Evolutionary conservation across 2,888 invertebrate genomes (phyloP), one percentile per base, ranked within the genome.

Genomic region (Drosophila meridiana): DNA sequence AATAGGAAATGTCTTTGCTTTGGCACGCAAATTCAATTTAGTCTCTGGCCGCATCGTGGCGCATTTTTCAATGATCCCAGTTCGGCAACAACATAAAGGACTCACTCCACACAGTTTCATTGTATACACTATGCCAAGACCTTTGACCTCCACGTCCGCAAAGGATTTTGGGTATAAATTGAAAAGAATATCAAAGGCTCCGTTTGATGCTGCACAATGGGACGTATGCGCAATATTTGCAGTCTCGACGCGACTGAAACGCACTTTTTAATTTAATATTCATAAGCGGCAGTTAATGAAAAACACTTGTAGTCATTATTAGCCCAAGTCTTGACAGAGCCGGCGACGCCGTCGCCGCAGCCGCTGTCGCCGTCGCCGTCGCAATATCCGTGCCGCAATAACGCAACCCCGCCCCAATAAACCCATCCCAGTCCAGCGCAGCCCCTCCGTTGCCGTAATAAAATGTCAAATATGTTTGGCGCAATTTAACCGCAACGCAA

Each of bases 391-490:
- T 56, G 52, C 58, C 45, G 62, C 64, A 64, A 64, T 74, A 52
- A 64, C 20, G 38, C 9, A 42, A 14, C 2, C 20, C 8, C 7
- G 4, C 26, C 36, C 42, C 14, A 14, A 40, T 5, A 14, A 20
- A 3, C 28, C 28, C 14, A 14, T 42, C 34, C 9, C 67, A 57
- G 62, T 61, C 62, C 38, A 13, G 14, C 38, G 13, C 40, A 40
- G 14, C 40, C 40, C 40, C 40, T 6, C 47, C 47, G 65, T 64
- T 79, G 76, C 73, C 73, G 69, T 87, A 88, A 87, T 89, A 89
- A 87, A 87, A 87, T 87, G 87, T 89, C 89, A 89, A 87, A 87
- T 89, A 89, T 89, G 89, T 84, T 87, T 87, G 87, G 80, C 87
- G 89, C 87, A 88, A 82, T 86, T 83, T 81, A 87, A 86, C 88